These are phyloP conservation scores for Peucedramus taeniatus DNA, from an alignment of 2,113 vertebrate genomes.

Conservation along the genomic window DNA sequence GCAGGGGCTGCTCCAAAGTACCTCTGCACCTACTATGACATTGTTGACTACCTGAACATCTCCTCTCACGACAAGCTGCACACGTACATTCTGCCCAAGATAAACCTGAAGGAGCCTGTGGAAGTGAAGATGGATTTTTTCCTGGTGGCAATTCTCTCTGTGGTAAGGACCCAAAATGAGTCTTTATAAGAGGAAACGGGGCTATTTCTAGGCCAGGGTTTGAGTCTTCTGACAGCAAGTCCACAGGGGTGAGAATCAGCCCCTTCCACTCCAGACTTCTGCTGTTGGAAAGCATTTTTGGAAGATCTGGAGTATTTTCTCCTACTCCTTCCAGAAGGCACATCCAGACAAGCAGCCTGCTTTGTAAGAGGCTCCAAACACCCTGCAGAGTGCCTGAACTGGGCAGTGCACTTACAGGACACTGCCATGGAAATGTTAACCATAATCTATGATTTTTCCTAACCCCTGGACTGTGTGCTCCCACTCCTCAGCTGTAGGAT, in stretches of 20 bases:
- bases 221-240: neutral
- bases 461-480: rapidly evolving
- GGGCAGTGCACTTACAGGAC: neutral
- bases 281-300: neutral
- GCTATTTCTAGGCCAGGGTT: neutral
- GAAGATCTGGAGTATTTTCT: neutral
- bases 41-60: conserved; percentile 69
- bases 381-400: rapidly evolving
- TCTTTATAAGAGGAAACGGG: neutral
- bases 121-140: conserved; percentile 48
- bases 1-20: neutral
- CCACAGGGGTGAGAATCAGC: neutral
- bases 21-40: conserved; percentile 70
- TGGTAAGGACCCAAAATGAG: conserved; percentile 42
- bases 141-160: conserved; percentile 66
- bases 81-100: conserved; percentile 64
- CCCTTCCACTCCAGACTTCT: neutral
- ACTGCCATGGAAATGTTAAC: neutral
- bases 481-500: rapidly evolving
- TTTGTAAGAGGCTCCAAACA: neutral
- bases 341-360: neutral
- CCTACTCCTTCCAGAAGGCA: neutral
- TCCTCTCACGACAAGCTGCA: conserved; percentile 28
- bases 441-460: neutral
- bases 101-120: conserved; percentile 25